Evolutionary conservation across 2,797 vertebrate genomes (phyloP).

Genomic region (Cossypha dichroa): DNA sequence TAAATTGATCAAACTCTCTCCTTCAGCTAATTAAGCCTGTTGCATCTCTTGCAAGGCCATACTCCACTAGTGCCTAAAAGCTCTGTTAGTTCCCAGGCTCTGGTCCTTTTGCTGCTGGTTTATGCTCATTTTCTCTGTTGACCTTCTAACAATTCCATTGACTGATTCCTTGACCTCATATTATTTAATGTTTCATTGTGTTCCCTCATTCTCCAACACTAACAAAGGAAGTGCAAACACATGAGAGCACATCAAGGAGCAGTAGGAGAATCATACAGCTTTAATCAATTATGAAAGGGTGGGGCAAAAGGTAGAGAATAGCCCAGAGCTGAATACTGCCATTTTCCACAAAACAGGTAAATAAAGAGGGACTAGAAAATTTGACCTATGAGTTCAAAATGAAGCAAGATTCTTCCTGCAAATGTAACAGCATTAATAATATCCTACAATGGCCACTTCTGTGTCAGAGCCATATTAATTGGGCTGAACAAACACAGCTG

Average conservation of each 20-base stretch:
- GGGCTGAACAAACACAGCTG: conserved; percentile 29
- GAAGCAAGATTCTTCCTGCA: background rate
- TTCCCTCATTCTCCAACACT: background rate
- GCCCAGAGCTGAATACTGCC: background rate
- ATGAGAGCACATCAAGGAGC: background rate
- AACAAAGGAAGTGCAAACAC: background rate
- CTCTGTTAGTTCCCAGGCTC: background rate
- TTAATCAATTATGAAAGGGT: background rate
- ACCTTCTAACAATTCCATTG: background rate
- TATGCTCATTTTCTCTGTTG: background rate
- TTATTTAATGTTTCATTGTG: conserved; percentile 1
- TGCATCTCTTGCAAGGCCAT: background rate
- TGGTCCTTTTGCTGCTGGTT: conserved; percentile 5
- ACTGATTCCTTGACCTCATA: background rate
- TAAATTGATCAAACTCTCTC: background rate
- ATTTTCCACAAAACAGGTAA: background rate
- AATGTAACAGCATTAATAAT: background rate
- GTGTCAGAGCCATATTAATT: background rate
- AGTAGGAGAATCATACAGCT: background rate
- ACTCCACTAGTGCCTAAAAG: background rate
- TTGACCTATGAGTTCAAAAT: background rate
- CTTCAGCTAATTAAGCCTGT: background rate
- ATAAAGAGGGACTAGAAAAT: background rate
- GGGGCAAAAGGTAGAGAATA: background rate
- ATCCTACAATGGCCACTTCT: background rate